Percentiles rank a stretch among this genome's conserved stretches.
Evolutionary conservation across 2,113 vertebrate species (phyloP).

Genomic region (Prietella phreatophila): DNA sequence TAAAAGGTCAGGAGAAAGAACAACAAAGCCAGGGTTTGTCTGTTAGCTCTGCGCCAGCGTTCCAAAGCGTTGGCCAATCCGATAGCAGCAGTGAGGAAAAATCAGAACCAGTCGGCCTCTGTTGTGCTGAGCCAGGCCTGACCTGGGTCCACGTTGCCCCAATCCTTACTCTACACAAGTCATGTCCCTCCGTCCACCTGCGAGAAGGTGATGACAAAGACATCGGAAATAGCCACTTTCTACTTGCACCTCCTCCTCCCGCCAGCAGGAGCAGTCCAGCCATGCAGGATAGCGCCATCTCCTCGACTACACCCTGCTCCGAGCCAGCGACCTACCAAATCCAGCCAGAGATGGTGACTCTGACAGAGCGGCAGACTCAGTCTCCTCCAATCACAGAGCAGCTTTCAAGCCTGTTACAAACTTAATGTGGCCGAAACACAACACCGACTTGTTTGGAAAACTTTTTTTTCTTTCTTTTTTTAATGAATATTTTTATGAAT

Average conservation of each 20-base stretch:
- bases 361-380: constrained; percentile 51
- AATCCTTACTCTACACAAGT: constrained; percentile 73
- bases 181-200: constrained; percentile 57
- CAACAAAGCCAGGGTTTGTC: constrained; percentile 14
- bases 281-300: constrained; percentile 71
- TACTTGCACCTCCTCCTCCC: constrained; percentile 11
- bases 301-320: constrained; percentile 68
- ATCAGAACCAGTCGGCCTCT: constrained; percentile 52
- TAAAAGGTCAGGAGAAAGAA: constrained; percentile 21
- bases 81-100: constrained; percentile 22
- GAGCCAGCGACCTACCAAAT: constrained; percentile 62
- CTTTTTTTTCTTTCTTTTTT: constrained; percentile 1
- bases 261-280: constrained; percentile 62
- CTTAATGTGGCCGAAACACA: constrained; percentile 56
- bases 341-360: constrained; percentile 54
- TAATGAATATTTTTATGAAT: constrained; percentile 19
- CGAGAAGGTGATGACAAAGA: not conserved
- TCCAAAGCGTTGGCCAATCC: constrained; percentile 18
- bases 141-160: constrained; percentile 82
- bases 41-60: constrained; percentile 10
- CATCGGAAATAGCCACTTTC: constrained; percentile 30
- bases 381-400: constrained; percentile 49
- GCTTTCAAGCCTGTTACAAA: constrained; percentile 61
- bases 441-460: constrained; percentile 40
- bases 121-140: constrained; percentile 74